Conservation (phyloP, 2,113 vertebrate genomes). For the Melanocharis versteri region DNA sequence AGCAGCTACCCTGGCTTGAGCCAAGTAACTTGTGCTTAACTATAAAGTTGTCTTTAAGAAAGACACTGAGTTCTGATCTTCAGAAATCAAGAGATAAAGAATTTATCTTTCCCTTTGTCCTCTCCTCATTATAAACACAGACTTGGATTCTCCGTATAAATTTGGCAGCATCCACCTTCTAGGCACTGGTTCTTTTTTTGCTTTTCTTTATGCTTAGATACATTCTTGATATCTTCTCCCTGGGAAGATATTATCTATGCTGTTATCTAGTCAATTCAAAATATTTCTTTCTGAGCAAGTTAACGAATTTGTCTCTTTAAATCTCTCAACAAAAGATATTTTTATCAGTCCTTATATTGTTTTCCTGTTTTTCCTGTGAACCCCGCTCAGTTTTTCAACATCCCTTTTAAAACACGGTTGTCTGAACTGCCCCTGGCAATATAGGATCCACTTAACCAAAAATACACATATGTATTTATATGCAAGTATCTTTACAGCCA, state of each 20-base stretch:
- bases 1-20: slow-evolving; percentile 5
- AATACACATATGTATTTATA: not conserved
- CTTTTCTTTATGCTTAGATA: not conserved
- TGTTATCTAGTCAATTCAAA: not conserved
- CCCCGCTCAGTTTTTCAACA: not conserved
- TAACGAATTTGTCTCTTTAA: not conserved
- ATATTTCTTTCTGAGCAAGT: not conserved
- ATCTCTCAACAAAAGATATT: not conserved
- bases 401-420: fast-evolving
- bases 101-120: not conserved
- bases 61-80: not conserved
- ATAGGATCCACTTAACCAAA: not conserved
- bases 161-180: not conserved
- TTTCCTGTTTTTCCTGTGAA: not conserved
- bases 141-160: not conserved
- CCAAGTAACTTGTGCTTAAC: slow-evolving; percentile 9
- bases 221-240: not conserved
- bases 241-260: not conserved
- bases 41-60: not conserved
- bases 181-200: not conserved
- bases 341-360: not conserved
- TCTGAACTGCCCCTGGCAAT: not conserved
- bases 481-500: not conserved
- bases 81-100: not conserved
- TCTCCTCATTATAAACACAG: not conserved